A percentile compares a stretch with the other conserved stretches of the same genome.
Conservation (phyloP, 2,888 invertebrate genomes). For the Apeira syringaria region DNA sequence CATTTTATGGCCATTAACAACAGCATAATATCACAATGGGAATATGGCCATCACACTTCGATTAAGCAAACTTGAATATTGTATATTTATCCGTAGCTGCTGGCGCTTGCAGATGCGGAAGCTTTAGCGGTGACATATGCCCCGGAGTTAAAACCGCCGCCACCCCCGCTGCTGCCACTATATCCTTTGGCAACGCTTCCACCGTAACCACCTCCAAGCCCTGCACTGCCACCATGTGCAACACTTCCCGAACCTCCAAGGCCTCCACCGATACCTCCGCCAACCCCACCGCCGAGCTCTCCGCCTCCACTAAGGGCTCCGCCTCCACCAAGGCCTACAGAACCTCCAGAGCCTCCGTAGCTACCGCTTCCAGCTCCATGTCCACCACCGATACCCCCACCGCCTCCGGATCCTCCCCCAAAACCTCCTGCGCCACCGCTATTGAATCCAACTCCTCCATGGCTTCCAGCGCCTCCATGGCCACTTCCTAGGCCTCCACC, state of each 20-base stretch:
- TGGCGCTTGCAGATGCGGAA: conserved; percentile 53
- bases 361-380: conserved; percentile 10
- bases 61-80: neutral
- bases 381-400: conserved; percentile 46
- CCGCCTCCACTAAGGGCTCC: no score
- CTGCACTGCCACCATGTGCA: conserved; percentile 5
- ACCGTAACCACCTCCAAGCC: conserved; percentile 18
- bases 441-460: no score
- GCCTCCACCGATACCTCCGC: conserved; percentile 38
- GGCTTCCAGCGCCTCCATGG: conserved; percentile 26
- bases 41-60: neutral
- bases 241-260: conserved; percentile 34
- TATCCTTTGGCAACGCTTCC: conserved; percentile 20
- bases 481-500: conserved; percentile 18
- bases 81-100: conserved; percentile 50
- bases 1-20: conserved; percentile 20
- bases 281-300: conserved; percentile 18
- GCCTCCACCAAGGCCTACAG: no score
- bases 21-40: conserved; percentile 17
- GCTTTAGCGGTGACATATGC: conserved; percentile 58
- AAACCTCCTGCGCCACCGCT: conserved; percentile 23
- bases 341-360: conserved; percentile 25
- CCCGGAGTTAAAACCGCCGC: conserved; percentile 39
- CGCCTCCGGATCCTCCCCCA: conserved; percentile 21
- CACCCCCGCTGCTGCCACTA: conserved; percentile 26